Evolutionary conservation across 2,113 vertebrate species (phyloP).

Genomic region (Syrrhaptes paradoxus): DNA sequence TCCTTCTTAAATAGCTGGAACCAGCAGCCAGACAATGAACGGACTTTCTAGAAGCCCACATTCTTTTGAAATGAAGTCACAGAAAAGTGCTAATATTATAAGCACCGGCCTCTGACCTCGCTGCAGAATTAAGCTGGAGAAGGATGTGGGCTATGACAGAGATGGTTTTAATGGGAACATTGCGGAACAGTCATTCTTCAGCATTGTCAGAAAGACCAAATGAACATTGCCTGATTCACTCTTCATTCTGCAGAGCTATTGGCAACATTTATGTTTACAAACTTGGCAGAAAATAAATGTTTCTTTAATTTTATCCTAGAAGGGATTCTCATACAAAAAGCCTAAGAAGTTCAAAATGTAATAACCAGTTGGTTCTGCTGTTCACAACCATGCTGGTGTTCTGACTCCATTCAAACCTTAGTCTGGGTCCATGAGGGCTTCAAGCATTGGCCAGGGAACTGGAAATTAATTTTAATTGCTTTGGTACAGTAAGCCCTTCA

Average conservation of each 20-base stretch:
- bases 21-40: background rate
- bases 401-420: background rate
- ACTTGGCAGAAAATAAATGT: background rate
- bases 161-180: background rate
- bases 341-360: background rate
- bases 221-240: background rate
- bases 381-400: background rate
- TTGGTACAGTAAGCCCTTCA: background rate
- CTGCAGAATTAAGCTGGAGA: background rate
- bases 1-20: background rate
- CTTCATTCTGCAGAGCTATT: background rate
- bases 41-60: background rate
- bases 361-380: background rate
- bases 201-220: background rate
- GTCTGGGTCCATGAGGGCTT: background rate
- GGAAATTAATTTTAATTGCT: background rate
- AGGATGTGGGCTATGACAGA: background rate
- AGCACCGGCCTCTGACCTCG: background rate
- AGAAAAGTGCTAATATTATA: background rate
- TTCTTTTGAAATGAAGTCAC: slow-evolving; percentile 16
- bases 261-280: background rate
- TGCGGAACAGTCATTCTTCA: background rate
- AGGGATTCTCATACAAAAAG: background rate
- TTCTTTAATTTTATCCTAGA: slow-evolving; percentile 6
- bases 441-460: background rate